A percentile compares a stretch with the other conserved stretches of the same genome.
phyloP scores from a whole-genome alignment of 1,140 invertebrate species.

The Macrosteles quadrilineatus region DNA sequence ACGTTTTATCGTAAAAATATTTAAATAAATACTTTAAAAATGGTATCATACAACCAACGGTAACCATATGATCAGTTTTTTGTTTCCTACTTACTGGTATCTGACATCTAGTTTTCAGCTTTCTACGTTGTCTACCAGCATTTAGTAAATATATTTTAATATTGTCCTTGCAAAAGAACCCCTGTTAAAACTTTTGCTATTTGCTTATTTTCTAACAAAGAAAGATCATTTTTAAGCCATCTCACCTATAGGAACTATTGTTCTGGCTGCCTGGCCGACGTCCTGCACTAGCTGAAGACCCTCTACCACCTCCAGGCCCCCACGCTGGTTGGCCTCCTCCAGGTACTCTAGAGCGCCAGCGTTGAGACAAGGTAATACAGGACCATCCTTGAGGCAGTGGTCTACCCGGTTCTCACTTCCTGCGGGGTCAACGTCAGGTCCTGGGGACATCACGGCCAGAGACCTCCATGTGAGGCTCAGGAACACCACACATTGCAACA shows the following conservation, averaged over 20 bases:
- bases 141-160: no score
- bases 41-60: no score
- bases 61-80: no score
- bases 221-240: no score
- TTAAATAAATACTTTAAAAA: no score
- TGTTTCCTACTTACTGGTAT: no score
- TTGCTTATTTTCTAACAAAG: no score
- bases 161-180: no score
- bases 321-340: slow-evolving; percentile 17
- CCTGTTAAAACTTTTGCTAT: no score
- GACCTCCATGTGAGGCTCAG: neutral
- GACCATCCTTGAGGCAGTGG: slow-evolving; percentile 27
- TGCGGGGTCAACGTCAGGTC: neutral
- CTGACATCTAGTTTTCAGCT: no score
- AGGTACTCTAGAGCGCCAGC: slow-evolving; percentile 29
- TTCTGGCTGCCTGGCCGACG: neutral
- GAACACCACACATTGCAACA: neutral
- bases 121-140: no score
- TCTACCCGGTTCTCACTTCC: slow-evolving; percentile 1
- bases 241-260: neutral
- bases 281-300: slow-evolving; percentile 31
- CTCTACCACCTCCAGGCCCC: slow-evolving; percentile 23
- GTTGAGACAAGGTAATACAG: slow-evolving; percentile 30
- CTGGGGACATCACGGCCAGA: neutral
- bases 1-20: no score